Evolutionary conservation across 2,797 vertebrate species (phyloP).

Genomic region (Tenualosa ilisha): DNA sequence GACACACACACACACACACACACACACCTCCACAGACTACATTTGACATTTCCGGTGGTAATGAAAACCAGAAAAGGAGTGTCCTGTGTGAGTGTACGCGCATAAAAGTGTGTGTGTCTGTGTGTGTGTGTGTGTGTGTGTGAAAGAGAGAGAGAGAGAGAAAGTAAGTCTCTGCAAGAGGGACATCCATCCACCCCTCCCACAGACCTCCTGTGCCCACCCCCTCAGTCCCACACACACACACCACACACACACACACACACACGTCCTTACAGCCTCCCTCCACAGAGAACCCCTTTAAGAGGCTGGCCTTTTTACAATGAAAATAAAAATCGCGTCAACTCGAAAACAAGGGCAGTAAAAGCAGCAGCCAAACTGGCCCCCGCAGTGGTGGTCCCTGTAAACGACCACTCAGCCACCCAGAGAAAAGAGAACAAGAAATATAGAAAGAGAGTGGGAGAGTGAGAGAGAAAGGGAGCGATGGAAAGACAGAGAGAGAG

Average conservation of each 20-base stretch:
- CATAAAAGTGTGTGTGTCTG: background rate
- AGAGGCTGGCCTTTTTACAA: background rate
- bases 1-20: conserved; percentile 29
- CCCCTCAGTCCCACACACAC: background rate
- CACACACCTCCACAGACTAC: conserved; percentile 43
- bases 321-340: conserved; percentile 52
- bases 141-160: background rate
- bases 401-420: background rate
- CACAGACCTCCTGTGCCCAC: background rate
- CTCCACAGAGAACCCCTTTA: background rate
- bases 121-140: background rate
- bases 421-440: background rate
- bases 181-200: background rate
- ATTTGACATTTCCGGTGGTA: conserved; percentile 53
- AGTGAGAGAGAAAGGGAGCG: too few species aligned
- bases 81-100: conserved; percentile 45
- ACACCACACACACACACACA: conserved; percentile 15
- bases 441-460: background rate
- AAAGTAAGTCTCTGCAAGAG: background rate
- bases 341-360: conserved; percentile 64
- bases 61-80: conserved; percentile 48
- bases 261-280: background rate
- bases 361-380: conserved; percentile 53
- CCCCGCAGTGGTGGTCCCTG: background rate
- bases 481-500: background rate